A percentile compares a stretch with the other conserved stretches of the same genome.
phyloP scores from a whole-genome alignment of 1,140 invertebrate species.

The Dinothrombium tinctorium region DNA sequence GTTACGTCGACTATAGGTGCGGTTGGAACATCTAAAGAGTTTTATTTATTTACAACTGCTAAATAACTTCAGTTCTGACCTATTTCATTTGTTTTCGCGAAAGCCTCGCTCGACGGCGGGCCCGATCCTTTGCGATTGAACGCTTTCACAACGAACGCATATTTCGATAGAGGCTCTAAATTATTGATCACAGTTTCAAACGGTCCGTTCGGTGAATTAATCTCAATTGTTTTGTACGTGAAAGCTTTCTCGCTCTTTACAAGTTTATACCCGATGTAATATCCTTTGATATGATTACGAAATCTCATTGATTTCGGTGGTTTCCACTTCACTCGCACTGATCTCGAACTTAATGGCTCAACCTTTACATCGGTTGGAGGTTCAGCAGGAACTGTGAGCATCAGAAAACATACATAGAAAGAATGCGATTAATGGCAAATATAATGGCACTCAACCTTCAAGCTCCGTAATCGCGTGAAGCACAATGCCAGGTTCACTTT shows the following conservation, averaged over 20 bases:
- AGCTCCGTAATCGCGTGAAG: conserved; percentile 56
- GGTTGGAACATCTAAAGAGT: conserved; percentile 8
- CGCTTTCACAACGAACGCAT: conserved; percentile 39
- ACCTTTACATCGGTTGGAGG: conserved; percentile 20
- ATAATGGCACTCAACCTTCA: conserved; percentile 35
- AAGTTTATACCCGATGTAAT: conserved; percentile 24
- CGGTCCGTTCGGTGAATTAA: conserved; percentile 4
- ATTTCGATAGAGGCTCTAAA: conserved; percentile 16
- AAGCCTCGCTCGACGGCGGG: conserved; percentile 52
- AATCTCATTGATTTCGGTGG: conserved; percentile 2
- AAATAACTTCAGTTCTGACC: conserved; percentile 1
- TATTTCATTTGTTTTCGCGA: conserved; percentile 36
- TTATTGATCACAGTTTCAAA: conserved; percentile 13
- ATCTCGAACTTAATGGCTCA: conserved; percentile 22
- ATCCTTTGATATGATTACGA: conserved; percentile 17
- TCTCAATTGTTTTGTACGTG: conserved; percentile 19
- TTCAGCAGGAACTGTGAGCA: conserved; percentile 13
- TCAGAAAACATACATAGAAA: background rate
- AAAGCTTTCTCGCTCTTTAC: conserved; percentile 18
- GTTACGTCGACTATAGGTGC: conserved; percentile 12
- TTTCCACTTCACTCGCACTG: conserved; percentile 23
- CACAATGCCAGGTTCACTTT: conserved; percentile 68
- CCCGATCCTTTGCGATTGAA: conserved; percentile 74
- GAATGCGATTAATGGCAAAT: no score
- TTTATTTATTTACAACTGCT: background rate